Evolutionary conservation across 1,140 invertebrate genomes (phyloP), one percentile per base, ranked within the genome.

Genomic region (Lordiphosa mommai): DNA sequence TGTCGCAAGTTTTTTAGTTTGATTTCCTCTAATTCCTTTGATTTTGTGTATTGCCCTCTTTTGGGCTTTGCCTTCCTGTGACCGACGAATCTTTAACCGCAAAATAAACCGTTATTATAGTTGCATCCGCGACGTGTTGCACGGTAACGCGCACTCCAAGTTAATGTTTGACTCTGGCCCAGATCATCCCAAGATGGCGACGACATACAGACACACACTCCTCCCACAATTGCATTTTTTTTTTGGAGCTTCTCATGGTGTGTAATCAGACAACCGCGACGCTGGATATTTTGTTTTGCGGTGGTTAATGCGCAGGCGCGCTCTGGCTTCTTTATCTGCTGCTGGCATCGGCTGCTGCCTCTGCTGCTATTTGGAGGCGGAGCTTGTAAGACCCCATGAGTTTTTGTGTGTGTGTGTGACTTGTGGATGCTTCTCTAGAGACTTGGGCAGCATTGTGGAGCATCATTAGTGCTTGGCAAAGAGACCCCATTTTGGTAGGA

Each of bases 101-200:
- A 79, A 79, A 79, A 65, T 73, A 53, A 23, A 23, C 69, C 73
- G 73, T 53, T 77, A 79, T 79, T 79, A 79, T 79, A 57, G 52
- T 23, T 23, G 20, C 66, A 67, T 82, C 76, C 76, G 76, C 77
- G 76, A 82, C 71, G 76, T 84, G 76, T 82, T 74, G 76, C 73
- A 82, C 76, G 76, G 76, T 84, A 82, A 69, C 71, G 76, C 77
- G 72, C 72, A 76, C 76, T 82, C 77, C 50, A 82, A 82, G 71
- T 82, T 82, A 82, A 84, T 82, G 76, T 84, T 61, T 57, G 47
- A 50, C 23, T 32, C 30, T 34, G 46, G 27, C 49, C 50, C 58
- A 68, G 40, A 57, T 68, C 51, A 61, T 61, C 61, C 58, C 53
- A 74, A 82, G 76, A 82, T 82, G 76, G 82, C 74, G 80, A 67